These are phyloP conservation scores for Cydia fagiglandana DNA, from an alignment of 1,140 invertebrate genomes.

Conservation along the genomic window DNA sequence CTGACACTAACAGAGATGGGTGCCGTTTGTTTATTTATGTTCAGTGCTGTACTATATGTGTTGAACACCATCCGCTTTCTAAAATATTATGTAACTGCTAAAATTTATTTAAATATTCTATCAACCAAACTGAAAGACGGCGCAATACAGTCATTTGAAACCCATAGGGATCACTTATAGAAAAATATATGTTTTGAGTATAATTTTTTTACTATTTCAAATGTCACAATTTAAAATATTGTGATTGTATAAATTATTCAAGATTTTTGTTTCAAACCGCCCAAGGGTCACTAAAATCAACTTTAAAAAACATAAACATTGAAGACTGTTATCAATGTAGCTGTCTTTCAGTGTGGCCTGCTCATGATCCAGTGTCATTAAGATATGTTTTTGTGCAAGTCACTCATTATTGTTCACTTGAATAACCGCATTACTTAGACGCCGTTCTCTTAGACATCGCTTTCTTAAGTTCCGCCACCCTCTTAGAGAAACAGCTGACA, in stretches of 20 bases:
- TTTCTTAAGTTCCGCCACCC: not conserved
- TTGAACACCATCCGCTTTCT: conserved; percentile 79
- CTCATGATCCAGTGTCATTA: conserved; percentile 52
- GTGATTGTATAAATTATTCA: too few relatives aligned
- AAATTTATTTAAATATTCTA: conserved; percentile 56
- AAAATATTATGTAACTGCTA: conserved; percentile 70
- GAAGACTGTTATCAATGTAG: not conserved
- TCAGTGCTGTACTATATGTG: conserved; percentile 67
- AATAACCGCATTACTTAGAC: conserved; percentile 42
- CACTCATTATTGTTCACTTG: conserved; percentile 41
- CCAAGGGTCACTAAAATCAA: too few relatives aligned
- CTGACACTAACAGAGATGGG: conserved; percentile 46
- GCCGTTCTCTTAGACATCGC: not conserved
- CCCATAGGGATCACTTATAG: not conserved
- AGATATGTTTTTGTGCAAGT: conserved; percentile 53
- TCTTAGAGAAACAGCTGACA: not conserved
- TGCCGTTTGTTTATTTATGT: conserved; percentile 60
- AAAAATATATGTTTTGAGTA: conserved; percentile 27
- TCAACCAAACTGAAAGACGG: conserved; percentile 64
- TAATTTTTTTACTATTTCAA: too few relatives aligned
- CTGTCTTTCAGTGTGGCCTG: conserved; percentile 64
- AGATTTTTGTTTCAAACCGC: too few relatives aligned
- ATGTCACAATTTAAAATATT: too few relatives aligned
- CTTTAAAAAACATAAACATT: not conserved
- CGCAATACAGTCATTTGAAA: conserved; percentile 31